Conservation (phyloP, 2,113 vertebrate species). For the Callipepla squamata region DNA sequence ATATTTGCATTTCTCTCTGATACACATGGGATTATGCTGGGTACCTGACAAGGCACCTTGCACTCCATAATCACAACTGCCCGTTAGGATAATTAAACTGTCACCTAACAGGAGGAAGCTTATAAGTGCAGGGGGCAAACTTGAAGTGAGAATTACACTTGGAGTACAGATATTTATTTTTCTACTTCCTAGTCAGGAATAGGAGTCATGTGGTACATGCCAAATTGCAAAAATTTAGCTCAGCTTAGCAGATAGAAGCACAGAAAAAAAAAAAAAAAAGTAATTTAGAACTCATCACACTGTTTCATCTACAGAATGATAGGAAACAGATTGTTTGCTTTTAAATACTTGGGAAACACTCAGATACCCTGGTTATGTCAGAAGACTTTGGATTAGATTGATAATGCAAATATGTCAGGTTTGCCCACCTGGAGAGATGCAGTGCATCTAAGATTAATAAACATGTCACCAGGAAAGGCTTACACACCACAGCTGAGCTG, state of each 20-base stretch:
- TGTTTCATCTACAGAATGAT: background rate
- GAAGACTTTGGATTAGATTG: conserved; percentile 23
- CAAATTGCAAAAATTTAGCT: background rate
- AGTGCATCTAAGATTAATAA: conserved; percentile 71
- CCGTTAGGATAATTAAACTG: conserved; percentile 45
- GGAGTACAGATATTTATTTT: background rate
- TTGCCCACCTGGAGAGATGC: conserved; percentile 48
- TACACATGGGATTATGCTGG: background rate
- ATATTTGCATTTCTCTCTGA: conserved; percentile 5
- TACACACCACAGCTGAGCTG: background rate
- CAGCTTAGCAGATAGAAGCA: background rate
- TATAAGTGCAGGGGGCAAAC: background rate
- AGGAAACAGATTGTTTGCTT: background rate
- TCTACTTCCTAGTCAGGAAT: background rate
- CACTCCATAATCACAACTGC: background rate
- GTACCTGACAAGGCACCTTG: conserved; percentile 27
- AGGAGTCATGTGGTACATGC: background rate
- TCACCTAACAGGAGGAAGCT: background rate
- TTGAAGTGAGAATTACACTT: background rate
- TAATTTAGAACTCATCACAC: background rate
- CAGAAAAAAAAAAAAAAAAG: background rate
- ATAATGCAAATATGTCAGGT: conserved; percentile 36
- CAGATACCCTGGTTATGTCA: background rate
- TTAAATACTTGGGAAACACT: background rate
- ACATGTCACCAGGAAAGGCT: conserved; percentile 34